These are phyloP conservation scores for Lasioglossum villosulum DNA, from an alignment of 2,888 invertebrate species.

Conservation along the genomic window DNA sequence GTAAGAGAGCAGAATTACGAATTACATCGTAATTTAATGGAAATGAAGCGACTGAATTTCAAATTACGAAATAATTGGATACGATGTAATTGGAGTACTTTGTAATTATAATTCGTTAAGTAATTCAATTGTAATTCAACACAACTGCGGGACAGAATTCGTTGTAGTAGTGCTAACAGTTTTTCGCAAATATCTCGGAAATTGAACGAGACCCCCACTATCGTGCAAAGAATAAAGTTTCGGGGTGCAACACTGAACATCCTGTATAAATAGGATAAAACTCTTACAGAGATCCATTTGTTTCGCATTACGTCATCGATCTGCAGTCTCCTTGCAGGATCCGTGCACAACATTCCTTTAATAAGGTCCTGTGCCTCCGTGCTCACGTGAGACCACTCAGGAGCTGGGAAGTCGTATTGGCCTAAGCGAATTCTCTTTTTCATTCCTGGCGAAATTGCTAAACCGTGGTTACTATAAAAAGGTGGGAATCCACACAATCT, in stretches of 20 bases:
- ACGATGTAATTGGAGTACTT: no score
- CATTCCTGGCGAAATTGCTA: conserved; percentile 99
- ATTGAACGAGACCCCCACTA: no score
- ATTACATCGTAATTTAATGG: no score
- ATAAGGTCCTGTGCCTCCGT: conserved; percentile 98
- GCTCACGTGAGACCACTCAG: conserved; percentile 98
- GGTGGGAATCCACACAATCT: conserved; percentile 98
- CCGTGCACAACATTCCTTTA: conserved; percentile 96
- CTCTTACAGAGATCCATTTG: conserved; percentile 93
- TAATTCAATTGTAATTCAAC: no score
- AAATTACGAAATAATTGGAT: no score
- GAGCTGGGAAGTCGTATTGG: conserved; percentile 98
- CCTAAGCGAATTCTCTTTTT: conserved; percentile 97
- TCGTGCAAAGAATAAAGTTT: no score
- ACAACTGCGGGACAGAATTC: no score
- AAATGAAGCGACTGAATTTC: no score
- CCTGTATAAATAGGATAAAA: background rate
- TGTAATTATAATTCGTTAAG: no score
- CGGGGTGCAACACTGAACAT: background rate
- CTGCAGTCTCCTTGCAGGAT: conserved; percentile 94
- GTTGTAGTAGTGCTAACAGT: no score
- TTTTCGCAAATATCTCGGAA: no score
- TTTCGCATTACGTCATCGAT: conserved; percentile 96
- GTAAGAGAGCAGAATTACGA: no score
- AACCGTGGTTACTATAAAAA: conserved; percentile 98